Conservation (phyloP, 2,888 invertebrate genomes). For the Archaeoteleia sp. region DNA sequence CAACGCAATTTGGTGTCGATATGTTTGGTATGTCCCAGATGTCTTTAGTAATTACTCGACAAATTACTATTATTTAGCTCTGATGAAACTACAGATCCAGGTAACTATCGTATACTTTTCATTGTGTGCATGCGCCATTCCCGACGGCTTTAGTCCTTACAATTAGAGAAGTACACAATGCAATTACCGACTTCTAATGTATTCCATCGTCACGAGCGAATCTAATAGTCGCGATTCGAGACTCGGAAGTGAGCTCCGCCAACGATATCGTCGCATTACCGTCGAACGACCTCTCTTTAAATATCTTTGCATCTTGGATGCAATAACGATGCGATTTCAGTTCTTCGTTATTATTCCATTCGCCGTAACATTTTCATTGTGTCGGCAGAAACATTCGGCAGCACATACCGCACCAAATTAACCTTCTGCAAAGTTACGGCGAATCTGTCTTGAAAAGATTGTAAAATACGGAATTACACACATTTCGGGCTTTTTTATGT, state of each 20-base stretch:
- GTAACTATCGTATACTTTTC: slow-evolving; percentile 36
- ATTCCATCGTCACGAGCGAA: slow-evolving; percentile 43
- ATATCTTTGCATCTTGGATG: slow-evolving; percentile 27
- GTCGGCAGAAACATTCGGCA: slow-evolving; percentile 19
- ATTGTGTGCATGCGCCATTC: slow-evolving; percentile 27
- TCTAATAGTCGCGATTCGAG: slow-evolving; percentile 44
- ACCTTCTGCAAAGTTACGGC: slow-evolving; percentile 13
- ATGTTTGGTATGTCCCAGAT: slow-evolving; percentile 19
- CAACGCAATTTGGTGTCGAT: slow-evolving; percentile 18
- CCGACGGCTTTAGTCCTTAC: slow-evolving; percentile 40
- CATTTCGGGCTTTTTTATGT: no score
- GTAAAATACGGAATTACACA: neutral
- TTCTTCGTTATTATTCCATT: slow-evolving; percentile 28
- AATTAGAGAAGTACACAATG: slow-evolving; percentile 52
- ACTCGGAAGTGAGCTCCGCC: slow-evolving; percentile 25
- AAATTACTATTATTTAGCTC: slow-evolving; percentile 45
- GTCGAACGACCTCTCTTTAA: slow-evolving; percentile 34
- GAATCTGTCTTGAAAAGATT: neutral
- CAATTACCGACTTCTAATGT: slow-evolving; percentile 49
- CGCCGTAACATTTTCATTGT: slow-evolving; percentile 37
- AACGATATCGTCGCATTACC: slow-evolving; percentile 29
- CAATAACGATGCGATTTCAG: slow-evolving; percentile 43
- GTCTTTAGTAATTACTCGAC: slow-evolving; percentile 41
- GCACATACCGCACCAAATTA: slow-evolving; percentile 9
- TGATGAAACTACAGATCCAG: slow-evolving; percentile 35